These are phyloP conservation scores for Xanthorhoe spadicearia DNA, from an alignment of 2,888 invertebrate genomes.

Conservation along the genomic window DNA sequence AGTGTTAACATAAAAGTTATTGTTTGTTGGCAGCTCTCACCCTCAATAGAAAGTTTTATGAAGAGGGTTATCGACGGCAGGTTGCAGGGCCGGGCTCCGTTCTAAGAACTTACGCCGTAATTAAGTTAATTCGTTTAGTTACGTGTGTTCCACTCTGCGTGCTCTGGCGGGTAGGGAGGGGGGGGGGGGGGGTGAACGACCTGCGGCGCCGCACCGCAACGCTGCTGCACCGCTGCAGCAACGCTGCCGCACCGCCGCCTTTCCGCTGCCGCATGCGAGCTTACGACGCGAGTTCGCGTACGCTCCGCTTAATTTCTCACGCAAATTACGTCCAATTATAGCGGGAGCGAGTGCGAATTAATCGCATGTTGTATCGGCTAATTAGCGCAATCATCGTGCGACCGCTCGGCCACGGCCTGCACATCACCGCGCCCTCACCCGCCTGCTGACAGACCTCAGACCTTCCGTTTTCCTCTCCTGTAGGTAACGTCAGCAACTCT, in stretches of 20 bases:
- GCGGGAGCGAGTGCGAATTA: constrained; percentile 45
- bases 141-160: constrained; percentile 9
- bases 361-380: constrained; percentile 40
- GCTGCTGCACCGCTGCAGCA: background rate
- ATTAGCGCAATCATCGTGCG: constrained; percentile 42
- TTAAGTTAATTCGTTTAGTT: constrained; percentile 26
- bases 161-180: too few species aligned
- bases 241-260: background rate
- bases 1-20: too few species aligned
- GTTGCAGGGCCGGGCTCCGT: background rate
- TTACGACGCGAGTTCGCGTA: background rate
- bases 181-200: constrained; percentile 24
- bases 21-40: too few species aligned
- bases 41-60: too few species aligned
- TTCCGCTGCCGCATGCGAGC: background rate
- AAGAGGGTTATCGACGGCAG: background rate
- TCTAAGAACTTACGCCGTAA: constrained; percentile 30
- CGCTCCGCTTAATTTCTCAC: constrained; percentile 38
- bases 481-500: too few species aligned
- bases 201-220: background rate
- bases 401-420: constrained; percentile 22
- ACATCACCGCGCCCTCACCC: background rate
- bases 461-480: too few species aligned
- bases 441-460: too few species aligned
- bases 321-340: constrained; percentile 51